Base-by-base conservation (phyloP, 1,140 invertebrate species). In the Drosophila elegans region DNA sequence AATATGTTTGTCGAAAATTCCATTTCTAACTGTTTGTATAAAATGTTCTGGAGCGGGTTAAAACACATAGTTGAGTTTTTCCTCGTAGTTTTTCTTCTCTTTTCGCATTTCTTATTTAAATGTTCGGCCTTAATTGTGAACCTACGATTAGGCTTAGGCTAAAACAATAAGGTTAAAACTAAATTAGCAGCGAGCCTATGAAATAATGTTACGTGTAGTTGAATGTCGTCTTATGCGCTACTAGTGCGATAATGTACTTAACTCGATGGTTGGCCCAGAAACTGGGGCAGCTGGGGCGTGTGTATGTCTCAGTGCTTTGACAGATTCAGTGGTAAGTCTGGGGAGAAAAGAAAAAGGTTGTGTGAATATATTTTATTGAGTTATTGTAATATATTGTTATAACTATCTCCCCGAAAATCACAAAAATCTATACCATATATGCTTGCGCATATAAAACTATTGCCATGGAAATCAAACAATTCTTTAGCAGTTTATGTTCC, bases 321-420 rank as follows among this genome's bases (percentile, higher is more conserved):
- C 74, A 92, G 82, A 91, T 92, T 92, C 81, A 92, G 75, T 74
- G 91, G 91, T 82, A 92, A 90, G 80, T 92, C 91, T 92, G 78
- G 1, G 57, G 63, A 48, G 66, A 76, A 48, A 62, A 76, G 16
- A 53, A 54, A 71, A 63, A 49, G 6, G 11, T 13, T 2, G 46
- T 1, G 56, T 36, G 29, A 5, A 38, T 41, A 48, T 29, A 21
- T 21, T 21, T 21, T 21, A 21, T 21, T 21, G 16, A 1, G 16
- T 21, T 21, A 21, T 21, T 21, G 16, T 1, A 21, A 21, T 21
- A 21, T 21, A 21, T 21, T 21, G 16, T 21, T 1, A 21, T 21
- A 21, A 21, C 16, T 21, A 21, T n/a, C n/a, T n/a, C n/a, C n/a
- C n/a, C n/a, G n/a, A n/a, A 21, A 21, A 21, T 21, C 16, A 21